A percentile compares a stretch with the other conserved stretches of the same genome.
Evolutionary conservation across 2,888 invertebrate species (phyloP).

Genomic region (Mystacides longicornis): DNA sequence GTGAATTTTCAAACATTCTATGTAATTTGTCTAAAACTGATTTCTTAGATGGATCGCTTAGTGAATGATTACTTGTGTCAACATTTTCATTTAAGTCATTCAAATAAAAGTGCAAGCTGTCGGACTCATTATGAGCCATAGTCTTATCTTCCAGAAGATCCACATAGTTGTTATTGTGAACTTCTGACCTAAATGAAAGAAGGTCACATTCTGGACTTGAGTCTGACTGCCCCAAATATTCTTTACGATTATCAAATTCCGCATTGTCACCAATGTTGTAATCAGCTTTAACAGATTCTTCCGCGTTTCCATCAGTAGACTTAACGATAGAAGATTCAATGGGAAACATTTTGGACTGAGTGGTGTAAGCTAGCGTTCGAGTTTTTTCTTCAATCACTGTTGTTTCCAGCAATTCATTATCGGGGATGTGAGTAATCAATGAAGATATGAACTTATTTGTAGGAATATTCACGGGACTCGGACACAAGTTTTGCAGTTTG

Average conservation of each 20-base stretch:
- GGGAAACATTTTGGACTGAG: constrained; percentile 22
- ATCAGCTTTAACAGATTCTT: constrained; percentile 5
- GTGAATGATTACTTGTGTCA: neutral
- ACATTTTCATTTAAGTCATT: constrained; percentile 11
- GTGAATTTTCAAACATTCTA: constrained; percentile 39
- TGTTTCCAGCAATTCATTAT: constrained; percentile 23
- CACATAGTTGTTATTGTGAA: constrained; percentile 3
- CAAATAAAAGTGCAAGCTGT: constrained; percentile 9
- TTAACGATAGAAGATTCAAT: constrained; percentile 15
- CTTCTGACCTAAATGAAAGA: neutral
- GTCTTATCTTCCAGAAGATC: neutral
- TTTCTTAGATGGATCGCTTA: constrained; percentile 34
- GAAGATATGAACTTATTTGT: constrained; percentile 42
- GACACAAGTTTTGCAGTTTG: constrained; percentile 43
- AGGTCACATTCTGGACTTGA: neutral
- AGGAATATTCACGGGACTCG: constrained; percentile 37
- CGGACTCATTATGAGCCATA: neutral
- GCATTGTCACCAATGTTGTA: constrained; percentile 5
- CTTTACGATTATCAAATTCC: constrained; percentile 1
- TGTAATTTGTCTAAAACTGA: constrained; percentile 45
- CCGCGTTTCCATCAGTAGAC: constrained; percentile 4
- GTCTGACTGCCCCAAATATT: neutral
- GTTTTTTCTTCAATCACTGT: constrained; percentile 24
- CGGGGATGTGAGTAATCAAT: constrained; percentile 21
- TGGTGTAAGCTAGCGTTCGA: constrained; percentile 21